Evolutionary conservation across 2,888 invertebrate genomes (phyloP), one percentile per base, ranked within the genome.

Genomic region (Agonopterix arenella): DNA sequence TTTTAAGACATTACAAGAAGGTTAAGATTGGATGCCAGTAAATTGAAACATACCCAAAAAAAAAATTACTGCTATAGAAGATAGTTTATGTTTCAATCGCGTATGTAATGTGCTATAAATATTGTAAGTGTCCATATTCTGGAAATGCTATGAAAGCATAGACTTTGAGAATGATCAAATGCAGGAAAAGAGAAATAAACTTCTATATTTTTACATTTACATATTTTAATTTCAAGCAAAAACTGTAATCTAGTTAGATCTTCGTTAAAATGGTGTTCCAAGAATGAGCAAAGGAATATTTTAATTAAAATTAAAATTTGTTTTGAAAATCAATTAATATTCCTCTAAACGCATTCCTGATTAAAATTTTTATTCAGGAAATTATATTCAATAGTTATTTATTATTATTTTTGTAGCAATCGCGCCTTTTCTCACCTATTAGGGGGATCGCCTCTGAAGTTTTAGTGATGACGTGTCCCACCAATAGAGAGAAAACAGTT

Each of bases 381-480:
- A 59, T 61, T 55, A 66, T 56, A 50, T 64, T 43, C 4, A 43
- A 62, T 58, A 49, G 56, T 60, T 46, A 47, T 43, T 57, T 47
- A 45, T 59, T 60, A 53, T 59, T 62, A 59, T 58, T 58, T 61
- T 57, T 61, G 52, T 60, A 64, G 59, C 59, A 64, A 68, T 44
- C 81, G 75, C 78, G 76, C 61, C 54, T 64, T 69, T 78, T 80
- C 90, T 90, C 90, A 97, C 98, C 99, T 96, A 99, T 97, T 88
- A 98, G 94, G 85, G 99, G 98, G 90, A 99, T 96, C 84, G 98
- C 98, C 91, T 98, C 98, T 89, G 98, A 98, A 90, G 98, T 98
- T 93, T 97, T 97, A 90, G 98, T 98, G 92, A 98, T 97, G 90
- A 98, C 97, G 92, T 98, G 97, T 86, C 97, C 97, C 92, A 99